phyloP scores from a whole-genome alignment of 2,888 invertebrate genomes.

The Drosophila antonietae region DNA sequence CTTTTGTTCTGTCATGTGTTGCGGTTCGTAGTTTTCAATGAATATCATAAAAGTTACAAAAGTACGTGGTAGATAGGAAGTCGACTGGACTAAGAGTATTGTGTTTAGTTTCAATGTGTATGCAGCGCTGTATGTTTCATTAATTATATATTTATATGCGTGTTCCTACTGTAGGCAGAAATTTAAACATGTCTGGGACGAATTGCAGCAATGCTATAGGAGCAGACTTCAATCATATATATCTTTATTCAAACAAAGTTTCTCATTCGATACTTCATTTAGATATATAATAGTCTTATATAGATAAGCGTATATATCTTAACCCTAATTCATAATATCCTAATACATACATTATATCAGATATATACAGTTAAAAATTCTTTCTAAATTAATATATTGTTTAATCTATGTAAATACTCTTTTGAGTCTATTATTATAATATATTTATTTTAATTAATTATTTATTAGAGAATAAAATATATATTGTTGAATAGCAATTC shows the following conservation, averaged over 20 bases:
- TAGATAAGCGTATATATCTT: background rate
- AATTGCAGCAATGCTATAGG: background rate
- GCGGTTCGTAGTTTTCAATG: slow-evolving; percentile 31
- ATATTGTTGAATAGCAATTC: background rate
- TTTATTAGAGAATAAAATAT: background rate
- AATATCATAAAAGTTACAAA: slow-evolving; percentile 36
- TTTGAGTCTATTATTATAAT: background rate
- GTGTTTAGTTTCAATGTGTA: background rate
- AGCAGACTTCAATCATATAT: background rate
- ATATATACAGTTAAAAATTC: background rate
- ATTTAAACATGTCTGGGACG: slow-evolving; percentile 1
- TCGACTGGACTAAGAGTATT: slow-evolving; percentile 29
- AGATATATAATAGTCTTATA: background rate
- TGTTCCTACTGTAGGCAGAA: background rate
- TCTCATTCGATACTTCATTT: too few relatives aligned
- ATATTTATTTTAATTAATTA: background rate
- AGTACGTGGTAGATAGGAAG: slow-evolving; percentile 19
- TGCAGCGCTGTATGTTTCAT: background rate
- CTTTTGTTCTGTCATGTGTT: slow-evolving; percentile 56
- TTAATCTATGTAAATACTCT: background rate
- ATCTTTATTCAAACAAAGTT: background rate
- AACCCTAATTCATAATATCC: background rate
- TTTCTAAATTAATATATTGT: background rate
- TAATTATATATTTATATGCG: background rate
- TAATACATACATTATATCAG: background rate